Base-by-base conservation (phyloP, 1,140 invertebrate genomes). In the Drosophila tropicalis region DNA sequence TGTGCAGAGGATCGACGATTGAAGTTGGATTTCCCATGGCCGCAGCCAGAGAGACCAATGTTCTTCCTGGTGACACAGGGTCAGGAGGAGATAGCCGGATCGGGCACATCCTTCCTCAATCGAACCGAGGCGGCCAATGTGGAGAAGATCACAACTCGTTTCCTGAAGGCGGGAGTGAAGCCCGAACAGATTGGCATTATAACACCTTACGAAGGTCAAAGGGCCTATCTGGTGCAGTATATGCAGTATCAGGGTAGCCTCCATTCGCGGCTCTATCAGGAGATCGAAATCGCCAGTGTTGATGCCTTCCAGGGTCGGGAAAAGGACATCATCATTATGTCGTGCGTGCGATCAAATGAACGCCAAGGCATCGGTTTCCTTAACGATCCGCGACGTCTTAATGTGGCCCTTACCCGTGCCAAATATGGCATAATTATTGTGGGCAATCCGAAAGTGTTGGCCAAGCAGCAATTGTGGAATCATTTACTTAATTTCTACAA, bases 171-270 rank as follows among this genome's bases (percentile, higher is more conserved):
- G 9, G 98, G 99, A 5, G 96, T 99, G 0, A 97, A 98, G 83
- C 98, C 99, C 0, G 98, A 99, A 81, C 99, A 99, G 92, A 99
- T 99, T 66, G 99, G 99, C n/a, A 98, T 99, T 29, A 99, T 99
- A 51, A 99, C 99, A 0, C 99, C 99, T 0, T 99, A 99, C 79
- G 99, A 99, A 93, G 98, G 99, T 0, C 99, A 99, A 91, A 93
- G 99, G n/a, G 98, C 98, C 0, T 99, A 99, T 92, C 93, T 99
- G 56, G 98, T 97, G 0, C 98, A 99, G 86, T 98, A 99, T 83
- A 99, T 99, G 98, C 98, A 99, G 91, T 99, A 99, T 89, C 98
- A 99, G 92, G 99, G 99, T 5, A 97, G 98, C 3, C 93, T 99
- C 7, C 98, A 99, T 90, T 96, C 97, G 5, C 99, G 99, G 92